Conservation (phyloP, 2,888 invertebrate species). For the Macaria notata region DNA sequence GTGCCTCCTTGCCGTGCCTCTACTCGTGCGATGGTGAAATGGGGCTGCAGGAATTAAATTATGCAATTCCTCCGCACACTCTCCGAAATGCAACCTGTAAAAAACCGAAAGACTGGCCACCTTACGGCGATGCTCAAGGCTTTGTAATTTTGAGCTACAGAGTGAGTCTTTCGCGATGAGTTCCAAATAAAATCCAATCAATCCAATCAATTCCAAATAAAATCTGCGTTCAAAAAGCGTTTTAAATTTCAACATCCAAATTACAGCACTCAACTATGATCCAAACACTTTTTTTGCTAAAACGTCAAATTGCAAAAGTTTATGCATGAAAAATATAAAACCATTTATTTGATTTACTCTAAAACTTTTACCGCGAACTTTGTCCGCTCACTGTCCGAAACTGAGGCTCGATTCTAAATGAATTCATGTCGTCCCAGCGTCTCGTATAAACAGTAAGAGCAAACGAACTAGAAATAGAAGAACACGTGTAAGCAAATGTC, state of each 20-base stretch:
- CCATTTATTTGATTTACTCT: conserved; percentile 26
- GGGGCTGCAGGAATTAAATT: too few relatives aligned
- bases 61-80: too few relatives aligned
- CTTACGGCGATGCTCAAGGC: too few relatives aligned
- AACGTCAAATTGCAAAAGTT: conserved; percentile 11
- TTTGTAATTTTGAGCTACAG: too few relatives aligned
- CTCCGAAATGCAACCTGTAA: too few relatives aligned
- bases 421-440: conserved; percentile 5
- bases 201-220: neutral
- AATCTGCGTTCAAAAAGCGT: neutral
- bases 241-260: neutral
- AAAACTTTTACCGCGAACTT: conserved; percentile 18
- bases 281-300: neutral
- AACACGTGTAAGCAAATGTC: too few relatives aligned
- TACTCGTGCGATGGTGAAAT: too few relatives aligned
- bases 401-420: conserved; percentile 18
- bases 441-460: conserved; percentile 10
- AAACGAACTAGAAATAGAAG: too few relatives aligned
- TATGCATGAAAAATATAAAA: conserved; percentile 18
- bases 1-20: too few relatives aligned
- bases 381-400: conserved; percentile 16
- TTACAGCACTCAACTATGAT: conserved; percentile 1
- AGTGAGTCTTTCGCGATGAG: too few relatives aligned
- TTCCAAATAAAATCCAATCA: too few relatives aligned
- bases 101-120: too few relatives aligned